phyloP scores from a whole-genome alignment of 2,113 vertebrate genomes.

The Corapipo altera region DNA sequence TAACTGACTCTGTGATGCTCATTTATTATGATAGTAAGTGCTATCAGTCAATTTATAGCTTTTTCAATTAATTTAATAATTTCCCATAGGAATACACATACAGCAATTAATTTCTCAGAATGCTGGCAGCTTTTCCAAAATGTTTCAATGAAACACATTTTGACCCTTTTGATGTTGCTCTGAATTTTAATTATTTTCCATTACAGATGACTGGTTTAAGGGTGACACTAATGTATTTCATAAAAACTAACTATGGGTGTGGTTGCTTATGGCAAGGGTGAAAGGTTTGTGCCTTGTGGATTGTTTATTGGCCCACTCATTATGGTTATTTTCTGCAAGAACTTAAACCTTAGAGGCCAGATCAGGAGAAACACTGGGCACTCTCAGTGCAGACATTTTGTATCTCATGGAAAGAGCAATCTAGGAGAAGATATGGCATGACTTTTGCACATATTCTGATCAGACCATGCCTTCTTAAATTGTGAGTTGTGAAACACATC shows the following conservation, averaged over 20 bases:
- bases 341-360: not conserved
- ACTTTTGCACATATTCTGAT: not conserved
- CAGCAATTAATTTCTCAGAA: not conserved
- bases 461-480: not conserved
- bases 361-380: not conserved
- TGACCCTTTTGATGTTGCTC: not conserved
- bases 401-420: not conserved
- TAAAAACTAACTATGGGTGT: not conserved
- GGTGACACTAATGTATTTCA: not conserved
- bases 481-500: not conserved
- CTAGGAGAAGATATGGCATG: not conserved
- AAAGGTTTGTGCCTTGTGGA: not conserved
- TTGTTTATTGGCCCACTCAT: not conserved
- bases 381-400: not conserved
- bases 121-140: not conserved
- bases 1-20: not conserved
- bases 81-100: not conserved
- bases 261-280: not conserved
- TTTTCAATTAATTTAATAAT: slow-evolving; percentile 21
- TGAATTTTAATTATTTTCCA: slow-evolving; percentile 25
- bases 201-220: not conserved
- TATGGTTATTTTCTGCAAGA: not conserved
- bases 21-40: not conserved
- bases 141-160: not conserved
- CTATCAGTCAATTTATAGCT: not conserved